Percentiles rank a stretch among this genome's conserved stretches.
phyloP scores from a whole-genome alignment of 1,140 invertebrate species.

The Platyura marginata region DNA sequence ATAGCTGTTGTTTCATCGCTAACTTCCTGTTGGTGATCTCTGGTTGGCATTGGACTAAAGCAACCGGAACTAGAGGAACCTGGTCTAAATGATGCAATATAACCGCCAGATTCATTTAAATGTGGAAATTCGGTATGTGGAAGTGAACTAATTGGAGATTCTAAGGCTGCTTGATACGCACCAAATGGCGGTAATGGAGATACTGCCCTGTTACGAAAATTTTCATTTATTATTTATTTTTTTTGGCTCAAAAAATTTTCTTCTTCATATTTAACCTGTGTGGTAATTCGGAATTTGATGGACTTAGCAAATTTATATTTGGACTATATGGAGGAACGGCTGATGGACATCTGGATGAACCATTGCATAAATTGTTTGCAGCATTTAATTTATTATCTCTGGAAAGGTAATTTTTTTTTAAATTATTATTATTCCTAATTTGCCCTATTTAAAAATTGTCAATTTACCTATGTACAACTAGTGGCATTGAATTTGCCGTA shows the following conservation, averaged over 20 bases:
- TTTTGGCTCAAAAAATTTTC: too few species aligned
- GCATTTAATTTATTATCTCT: constrained; percentile 24
- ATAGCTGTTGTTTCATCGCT: constrained; percentile 23
- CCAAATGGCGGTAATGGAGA: constrained; percentile 21
- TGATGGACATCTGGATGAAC: constrained; percentile 12
- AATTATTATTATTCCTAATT: too few species aligned
- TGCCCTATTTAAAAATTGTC: too few species aligned
- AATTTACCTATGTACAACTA: constrained; percentile 45
- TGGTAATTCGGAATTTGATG: constrained; percentile 3
- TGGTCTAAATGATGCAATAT: constrained; percentile 10
- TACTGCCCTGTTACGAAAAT: constrained; percentile 10
- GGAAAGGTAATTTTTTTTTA: background rate
- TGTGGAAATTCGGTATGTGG: constrained; percentile 26
- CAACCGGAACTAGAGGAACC: background rate
- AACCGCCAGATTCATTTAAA: constrained; percentile 19
- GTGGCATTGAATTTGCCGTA: constrained; percentile 44
- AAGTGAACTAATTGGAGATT: constrained; percentile 18
- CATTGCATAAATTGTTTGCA: constrained; percentile 16
- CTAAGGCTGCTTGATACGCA: constrained; percentile 18
- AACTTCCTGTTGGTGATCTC: constrained; percentile 23
- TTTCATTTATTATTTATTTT: too few species aligned
- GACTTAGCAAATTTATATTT: constrained; percentile 7
- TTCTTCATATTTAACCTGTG: too few species aligned
- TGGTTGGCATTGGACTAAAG: constrained; percentile 18
- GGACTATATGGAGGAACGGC: constrained; percentile 14